phyloP scores from a whole-genome alignment of 1,140 invertebrate species.

The Monomorium pharaonis region DNA sequence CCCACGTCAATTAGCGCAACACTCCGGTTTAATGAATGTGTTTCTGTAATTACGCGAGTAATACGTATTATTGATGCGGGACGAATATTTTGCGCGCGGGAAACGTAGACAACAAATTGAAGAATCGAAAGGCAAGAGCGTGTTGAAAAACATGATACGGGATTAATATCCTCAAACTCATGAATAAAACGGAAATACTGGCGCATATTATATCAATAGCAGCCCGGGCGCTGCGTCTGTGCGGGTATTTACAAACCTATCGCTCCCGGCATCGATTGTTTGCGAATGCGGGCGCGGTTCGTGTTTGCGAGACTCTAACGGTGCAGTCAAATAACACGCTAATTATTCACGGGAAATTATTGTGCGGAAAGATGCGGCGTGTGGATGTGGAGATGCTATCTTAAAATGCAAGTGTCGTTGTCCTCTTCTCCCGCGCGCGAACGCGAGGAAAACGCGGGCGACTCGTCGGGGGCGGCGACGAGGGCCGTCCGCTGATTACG shows the following conservation, averaged over 20 bases:
- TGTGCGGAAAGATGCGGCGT: neutral
- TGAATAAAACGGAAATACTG: slow-evolving; percentile 52
- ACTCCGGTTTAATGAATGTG: slow-evolving; percentile 10
- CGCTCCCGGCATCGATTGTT: slow-evolving; percentile 33
- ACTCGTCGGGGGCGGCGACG: slow-evolving; percentile 32
- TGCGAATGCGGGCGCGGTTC: slow-evolving; percentile 19
- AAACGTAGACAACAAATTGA: slow-evolving; percentile 16
- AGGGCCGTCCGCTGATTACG: slow-evolving; percentile 65
- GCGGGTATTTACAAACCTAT: slow-evolving; percentile 48
- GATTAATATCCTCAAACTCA: slow-evolving; percentile 53
- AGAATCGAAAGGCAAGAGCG: slow-evolving; percentile 31
- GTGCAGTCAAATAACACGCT: slow-evolving; percentile 34
- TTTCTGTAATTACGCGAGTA: slow-evolving; percentile 51
- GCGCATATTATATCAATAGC: slow-evolving; percentile 42
- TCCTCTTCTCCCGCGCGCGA: neutral
- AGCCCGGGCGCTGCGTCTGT: slow-evolving; percentile 1
- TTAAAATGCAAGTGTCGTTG: neutral
- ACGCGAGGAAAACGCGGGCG: neutral
- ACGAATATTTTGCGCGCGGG: slow-evolving; percentile 10
- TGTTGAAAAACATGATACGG: slow-evolving; percentile 38
- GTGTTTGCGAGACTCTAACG: slow-evolving; percentile 35
- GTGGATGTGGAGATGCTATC: neutral
- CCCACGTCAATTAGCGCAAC: slow-evolving; percentile 36
- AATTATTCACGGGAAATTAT: slow-evolving; percentile 31
- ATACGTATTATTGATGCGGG: slow-evolving; percentile 33